phyloP scores from a whole-genome alignment of 1,140 invertebrate genomes.

The Brachionus paranguensis region DNA sequence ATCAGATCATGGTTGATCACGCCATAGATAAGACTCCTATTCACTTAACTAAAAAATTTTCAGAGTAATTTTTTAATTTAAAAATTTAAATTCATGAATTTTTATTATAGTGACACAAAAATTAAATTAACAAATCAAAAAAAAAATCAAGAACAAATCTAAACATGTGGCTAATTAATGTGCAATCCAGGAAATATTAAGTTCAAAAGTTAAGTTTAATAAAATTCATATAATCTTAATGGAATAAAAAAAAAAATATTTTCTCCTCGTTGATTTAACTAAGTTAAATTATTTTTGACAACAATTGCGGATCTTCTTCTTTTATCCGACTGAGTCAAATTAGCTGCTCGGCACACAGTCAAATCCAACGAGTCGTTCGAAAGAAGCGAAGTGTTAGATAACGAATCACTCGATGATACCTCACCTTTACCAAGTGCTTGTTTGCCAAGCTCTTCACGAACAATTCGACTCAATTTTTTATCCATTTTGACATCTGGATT shows the following conservation, averaged over 20 bases:
- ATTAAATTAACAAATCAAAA: background rate
- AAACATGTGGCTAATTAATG: background rate
- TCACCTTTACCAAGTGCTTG: background rate
- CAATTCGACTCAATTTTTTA: background rate
- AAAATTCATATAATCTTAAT: background rate
- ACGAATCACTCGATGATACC: background rate
- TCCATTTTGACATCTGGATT: background rate
- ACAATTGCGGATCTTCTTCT: background rate
- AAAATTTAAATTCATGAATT: background rate
- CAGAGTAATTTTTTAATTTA: background rate
- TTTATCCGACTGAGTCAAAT: background rate
- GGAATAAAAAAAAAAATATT: background rate
- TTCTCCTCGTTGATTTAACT: background rate
- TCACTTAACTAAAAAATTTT: background rate
- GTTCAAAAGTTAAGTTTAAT: background rate
- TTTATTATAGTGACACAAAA: background rate
- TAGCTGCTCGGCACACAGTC: constrained; percentile 2
- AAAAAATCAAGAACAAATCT: background rate
- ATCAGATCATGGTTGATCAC: too few species aligned
- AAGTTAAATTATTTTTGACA: background rate
- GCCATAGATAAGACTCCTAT: too few species aligned
- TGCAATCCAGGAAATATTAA: background rate
- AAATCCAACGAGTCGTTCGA: background rate
- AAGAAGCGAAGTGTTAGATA: background rate
- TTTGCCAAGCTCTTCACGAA: background rate